Evolutionary conservation across 1,140 invertebrate species (phyloP).

Genomic region (Drosophila athabasca): DNA sequence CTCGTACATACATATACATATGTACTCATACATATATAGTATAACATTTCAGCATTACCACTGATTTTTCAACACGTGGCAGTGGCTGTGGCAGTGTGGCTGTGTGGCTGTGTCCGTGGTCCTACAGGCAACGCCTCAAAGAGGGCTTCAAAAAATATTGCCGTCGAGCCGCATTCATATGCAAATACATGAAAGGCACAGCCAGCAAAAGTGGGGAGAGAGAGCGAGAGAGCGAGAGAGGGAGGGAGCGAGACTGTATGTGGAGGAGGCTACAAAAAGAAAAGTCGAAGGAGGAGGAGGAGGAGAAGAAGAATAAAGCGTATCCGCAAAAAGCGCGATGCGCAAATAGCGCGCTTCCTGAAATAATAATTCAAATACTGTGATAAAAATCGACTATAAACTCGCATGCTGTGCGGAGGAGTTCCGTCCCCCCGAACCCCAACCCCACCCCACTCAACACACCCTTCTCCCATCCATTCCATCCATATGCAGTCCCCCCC

Average conservation of each 20-base stretch:
- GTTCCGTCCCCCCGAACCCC: conserved; percentile 29
- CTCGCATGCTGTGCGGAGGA: conserved; percentile 70
- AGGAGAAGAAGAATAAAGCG: conserved; percentile 39
- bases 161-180: conserved; percentile 75
- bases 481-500: neutral
- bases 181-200: conserved; percentile 65
- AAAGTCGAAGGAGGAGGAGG: neutral
- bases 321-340: conserved; percentile 81
- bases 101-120: conserved; percentile 23
- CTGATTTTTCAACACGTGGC: conserved; percentile 74
- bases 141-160: conserved; percentile 55
- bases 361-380: conserved; percentile 83
- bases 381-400: conserved; percentile 81
- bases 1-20: neutral
- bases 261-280: conserved; percentile 4
- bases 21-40: conserved; percentile 35
- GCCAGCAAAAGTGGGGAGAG: conserved; percentile 21
- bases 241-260: too few relatives aligned
- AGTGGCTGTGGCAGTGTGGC: too few relatives aligned
- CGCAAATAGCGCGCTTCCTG: conserved; percentile 83
- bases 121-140: conserved; percentile 60
- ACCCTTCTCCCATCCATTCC: neutral
- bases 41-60: conserved; percentile 79
- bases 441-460: neutral
- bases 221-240: neutral